Conservation (phyloP, 37 sponge, comb jelly and placozoan genomes). For the Bolinopsis microptera region DNA sequence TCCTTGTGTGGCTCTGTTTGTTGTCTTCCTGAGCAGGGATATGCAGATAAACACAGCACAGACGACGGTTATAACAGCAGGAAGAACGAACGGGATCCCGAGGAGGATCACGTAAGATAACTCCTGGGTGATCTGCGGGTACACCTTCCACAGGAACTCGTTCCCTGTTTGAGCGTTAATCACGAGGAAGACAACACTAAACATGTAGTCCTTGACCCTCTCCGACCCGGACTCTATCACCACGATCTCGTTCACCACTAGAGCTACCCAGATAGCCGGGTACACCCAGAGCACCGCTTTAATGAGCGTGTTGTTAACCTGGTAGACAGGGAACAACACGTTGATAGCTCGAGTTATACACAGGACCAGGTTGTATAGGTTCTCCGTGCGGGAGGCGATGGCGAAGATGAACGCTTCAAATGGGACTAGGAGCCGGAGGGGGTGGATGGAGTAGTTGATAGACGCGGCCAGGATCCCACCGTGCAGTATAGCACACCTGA, state of each 20-base stretch:
- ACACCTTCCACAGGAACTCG: not conserved
- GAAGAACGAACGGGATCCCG: not conserved
- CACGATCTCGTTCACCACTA: not conserved
- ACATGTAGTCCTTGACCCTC: not conserved
- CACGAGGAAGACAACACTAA: constrained; percentile 18
- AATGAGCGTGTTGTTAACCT: not conserved
- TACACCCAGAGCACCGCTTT: not conserved
- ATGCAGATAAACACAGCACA: not conserved
- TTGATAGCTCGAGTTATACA: constrained; percentile 4
- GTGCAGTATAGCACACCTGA: constrained; percentile 1
- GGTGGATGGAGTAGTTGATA: not conserved
- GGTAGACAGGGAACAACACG: not conserved
- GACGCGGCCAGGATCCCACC: constrained; percentile 2
- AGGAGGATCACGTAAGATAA: not conserved
- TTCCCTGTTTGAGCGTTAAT: not conserved
- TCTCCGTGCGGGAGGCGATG: constrained; percentile 12
- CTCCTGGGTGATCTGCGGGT: not conserved
- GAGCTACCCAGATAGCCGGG: not conserved
- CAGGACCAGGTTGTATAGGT: not conserved
- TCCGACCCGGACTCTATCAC: not conserved
- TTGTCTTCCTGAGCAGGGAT: not conserved
- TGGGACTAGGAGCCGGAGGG: not conserved
- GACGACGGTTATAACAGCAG: not conserved
- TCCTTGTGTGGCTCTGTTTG: not conserved
- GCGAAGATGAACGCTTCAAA: not conserved